Conservation (phyloP, 1,140 invertebrate species). For the Diorhabda carinulata region DNA sequence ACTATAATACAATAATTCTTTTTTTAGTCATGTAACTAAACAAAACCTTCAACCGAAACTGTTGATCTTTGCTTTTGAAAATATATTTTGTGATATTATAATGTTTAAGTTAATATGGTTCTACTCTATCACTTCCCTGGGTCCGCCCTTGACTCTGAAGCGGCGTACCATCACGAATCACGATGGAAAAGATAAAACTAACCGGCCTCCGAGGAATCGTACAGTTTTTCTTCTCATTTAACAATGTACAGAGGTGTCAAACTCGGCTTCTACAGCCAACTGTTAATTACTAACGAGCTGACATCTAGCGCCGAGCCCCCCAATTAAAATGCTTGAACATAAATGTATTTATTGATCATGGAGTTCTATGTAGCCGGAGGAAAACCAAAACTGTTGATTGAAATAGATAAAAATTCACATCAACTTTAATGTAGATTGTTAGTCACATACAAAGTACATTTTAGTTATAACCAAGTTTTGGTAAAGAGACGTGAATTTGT, state of each 20-base stretch:
- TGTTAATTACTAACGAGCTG: conserved; percentile 45
- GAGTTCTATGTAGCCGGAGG: background rate
- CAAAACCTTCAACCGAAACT: too few relatives aligned
- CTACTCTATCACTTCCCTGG: conserved; percentile 1
- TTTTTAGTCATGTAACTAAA: too few relatives aligned
- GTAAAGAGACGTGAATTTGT: too few relatives aligned
- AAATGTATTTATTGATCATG: conserved; percentile 1
- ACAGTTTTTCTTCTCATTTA: conserved; percentile 28
- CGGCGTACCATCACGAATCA: background rate
- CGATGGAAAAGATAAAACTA: conserved; percentile 2
- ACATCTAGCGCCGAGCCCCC: conserved; percentile 46
- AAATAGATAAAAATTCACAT: too few relatives aligned
- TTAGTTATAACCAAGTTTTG: too few relatives aligned
- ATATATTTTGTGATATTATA: too few relatives aligned
- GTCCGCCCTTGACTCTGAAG: background rate
- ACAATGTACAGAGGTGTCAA: conserved; percentile 47
- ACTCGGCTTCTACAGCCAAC: conserved; percentile 42
- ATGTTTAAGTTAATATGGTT: background rate
- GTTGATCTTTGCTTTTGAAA: too few relatives aligned
- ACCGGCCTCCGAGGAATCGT: background rate
- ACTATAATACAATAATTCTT: too few relatives aligned
- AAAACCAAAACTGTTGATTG: background rate
- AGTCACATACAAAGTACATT: too few relatives aligned
- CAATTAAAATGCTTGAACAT: conserved; percentile 47
- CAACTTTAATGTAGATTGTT: too few relatives aligned